Percentiles rank a stretch among this genome's conserved stretches.
Evolutionary conservation across 2,113 vertebrate genomes (phyloP).

Genomic region (Dasyornis broadbenti): DNA sequence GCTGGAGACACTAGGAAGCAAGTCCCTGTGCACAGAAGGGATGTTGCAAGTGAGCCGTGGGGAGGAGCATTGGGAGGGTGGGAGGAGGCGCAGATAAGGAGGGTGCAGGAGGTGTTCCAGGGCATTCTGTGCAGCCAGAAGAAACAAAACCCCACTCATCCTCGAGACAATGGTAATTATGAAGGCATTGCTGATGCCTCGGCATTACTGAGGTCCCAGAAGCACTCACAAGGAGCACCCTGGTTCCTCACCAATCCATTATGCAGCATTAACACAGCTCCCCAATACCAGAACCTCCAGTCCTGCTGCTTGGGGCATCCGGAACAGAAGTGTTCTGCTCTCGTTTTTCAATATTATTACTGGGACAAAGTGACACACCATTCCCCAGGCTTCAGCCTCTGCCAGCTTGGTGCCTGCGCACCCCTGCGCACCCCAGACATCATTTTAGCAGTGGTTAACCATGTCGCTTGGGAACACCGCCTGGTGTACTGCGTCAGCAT

Average conservation of each 20-base stretch:
- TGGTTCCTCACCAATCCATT: accelerated
- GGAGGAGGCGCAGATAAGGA: not conserved
- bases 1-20: not conserved
- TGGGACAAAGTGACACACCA: not conserved
- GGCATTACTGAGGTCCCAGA: not conserved
- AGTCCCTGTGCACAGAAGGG: not conserved
- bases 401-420: not conserved
- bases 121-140: not conserved
- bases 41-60: not conserved
- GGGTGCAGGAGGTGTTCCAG: not conserved
- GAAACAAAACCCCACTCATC: not conserved
- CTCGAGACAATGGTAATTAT: not conserved
- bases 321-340: not conserved
- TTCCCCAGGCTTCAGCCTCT: not conserved
- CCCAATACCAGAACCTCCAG: not conserved
- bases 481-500: not conserved
- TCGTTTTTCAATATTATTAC: not conserved
- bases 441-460: not conserved
- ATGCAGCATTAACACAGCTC: not conserved
- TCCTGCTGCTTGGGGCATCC: not conserved
- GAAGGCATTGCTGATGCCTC: not conserved
- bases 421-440: not conserved
- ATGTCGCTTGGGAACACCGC: accelerated
- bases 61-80: not conserved
- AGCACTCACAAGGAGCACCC: not conserved